These are phyloP conservation scores for Myiopsitta monachus DNA, from an alignment of 2,113 vertebrate genomes.

Conservation along the genomic window DNA sequence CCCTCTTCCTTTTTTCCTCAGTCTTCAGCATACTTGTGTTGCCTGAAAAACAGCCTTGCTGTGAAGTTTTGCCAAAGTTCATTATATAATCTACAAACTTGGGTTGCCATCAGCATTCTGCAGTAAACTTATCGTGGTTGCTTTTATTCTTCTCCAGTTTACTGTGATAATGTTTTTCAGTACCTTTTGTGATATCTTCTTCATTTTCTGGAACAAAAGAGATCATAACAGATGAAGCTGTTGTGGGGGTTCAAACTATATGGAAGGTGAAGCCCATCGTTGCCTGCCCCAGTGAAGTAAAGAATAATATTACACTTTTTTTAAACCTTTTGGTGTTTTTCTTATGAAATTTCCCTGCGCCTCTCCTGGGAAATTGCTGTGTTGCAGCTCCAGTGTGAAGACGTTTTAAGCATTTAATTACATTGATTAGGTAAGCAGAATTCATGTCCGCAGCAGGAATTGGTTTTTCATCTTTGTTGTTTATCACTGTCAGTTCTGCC, in stretches of 20 bases:
- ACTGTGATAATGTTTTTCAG: background rate
- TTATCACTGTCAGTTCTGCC: background rate
- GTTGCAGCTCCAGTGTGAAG: background rate
- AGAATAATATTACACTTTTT: background rate
- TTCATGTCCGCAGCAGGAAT: background rate
- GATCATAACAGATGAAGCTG: background rate
- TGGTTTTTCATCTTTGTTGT: background rate
- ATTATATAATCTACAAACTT: background rate
- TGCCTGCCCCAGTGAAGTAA: background rate
- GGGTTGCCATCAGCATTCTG: background rate
- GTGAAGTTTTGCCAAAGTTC: slow-evolving; percentile 22
- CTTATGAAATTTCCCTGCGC: background rate
- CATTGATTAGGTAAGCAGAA: background rate
- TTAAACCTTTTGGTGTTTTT: background rate
- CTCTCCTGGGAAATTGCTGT: background rate
- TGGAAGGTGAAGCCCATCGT: background rate
- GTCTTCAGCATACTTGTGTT: background rate
- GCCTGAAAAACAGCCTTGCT: background rate
- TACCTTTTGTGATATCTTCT: background rate
- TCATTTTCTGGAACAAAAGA: background rate
- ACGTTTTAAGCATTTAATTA: background rate
- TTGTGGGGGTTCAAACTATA: background rate
- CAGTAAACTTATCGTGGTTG: background rate
- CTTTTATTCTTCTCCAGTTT: background rate
- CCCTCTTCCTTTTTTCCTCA: background rate